These are phyloP conservation scores for Liasis olivaceus DNA, from an alignment of 2,797 vertebrate genomes.

Conservation along the genomic window DNA sequence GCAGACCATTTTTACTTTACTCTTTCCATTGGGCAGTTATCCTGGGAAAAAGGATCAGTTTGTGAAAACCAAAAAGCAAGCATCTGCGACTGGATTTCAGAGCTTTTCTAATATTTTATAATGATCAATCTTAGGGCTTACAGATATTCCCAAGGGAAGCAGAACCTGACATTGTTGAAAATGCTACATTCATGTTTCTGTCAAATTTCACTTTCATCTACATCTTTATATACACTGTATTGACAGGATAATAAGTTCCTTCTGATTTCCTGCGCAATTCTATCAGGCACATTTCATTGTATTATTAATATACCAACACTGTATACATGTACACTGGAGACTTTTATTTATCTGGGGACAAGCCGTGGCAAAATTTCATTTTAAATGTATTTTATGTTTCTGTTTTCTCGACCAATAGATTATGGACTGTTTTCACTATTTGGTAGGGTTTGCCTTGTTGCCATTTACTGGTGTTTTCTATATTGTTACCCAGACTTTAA, in stretches of 20 bases:
- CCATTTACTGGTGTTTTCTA: neutral
- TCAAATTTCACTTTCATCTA: neutral
- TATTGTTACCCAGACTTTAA: neutral
- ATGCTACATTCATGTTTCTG: neutral
- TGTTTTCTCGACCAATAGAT: neutral
- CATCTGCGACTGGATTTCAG: neutral
- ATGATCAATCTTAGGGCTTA: neutral
- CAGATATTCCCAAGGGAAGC: neutral
- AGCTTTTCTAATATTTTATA: neutral
- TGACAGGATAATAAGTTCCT: neutral
- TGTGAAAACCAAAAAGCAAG: slow-evolving; percentile 3
- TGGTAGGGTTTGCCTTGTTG: neutral
- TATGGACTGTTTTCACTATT: neutral
- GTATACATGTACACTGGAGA: neutral
- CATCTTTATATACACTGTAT: neutral
- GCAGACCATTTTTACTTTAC: neutral
- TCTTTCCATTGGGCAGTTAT: neutral
- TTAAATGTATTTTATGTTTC: neutral
- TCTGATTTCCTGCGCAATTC: neutral
- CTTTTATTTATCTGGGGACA: neutral
- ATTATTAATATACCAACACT: neutral
- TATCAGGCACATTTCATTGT: neutral
- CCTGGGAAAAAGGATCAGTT: neutral
- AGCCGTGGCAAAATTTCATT: neutral
- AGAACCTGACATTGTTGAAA: neutral